Evolutionary conservation across 2,113 vertebrate species (phyloP).

Genomic region (Amphiprion ocellaris): DNA sequence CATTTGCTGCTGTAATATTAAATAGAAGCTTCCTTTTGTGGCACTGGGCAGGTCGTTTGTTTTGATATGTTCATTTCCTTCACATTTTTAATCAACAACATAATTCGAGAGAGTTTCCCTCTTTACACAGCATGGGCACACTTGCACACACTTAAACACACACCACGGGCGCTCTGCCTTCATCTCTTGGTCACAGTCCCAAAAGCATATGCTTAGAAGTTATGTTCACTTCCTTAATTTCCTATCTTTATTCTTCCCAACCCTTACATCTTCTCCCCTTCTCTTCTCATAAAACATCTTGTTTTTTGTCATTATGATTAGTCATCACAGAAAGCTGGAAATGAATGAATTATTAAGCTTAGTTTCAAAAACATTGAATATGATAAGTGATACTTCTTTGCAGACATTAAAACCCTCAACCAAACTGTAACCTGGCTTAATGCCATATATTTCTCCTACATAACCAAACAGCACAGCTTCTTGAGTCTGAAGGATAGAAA

Average conservation of each 20-base stretch:
- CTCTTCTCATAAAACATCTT: neutral
- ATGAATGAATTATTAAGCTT: neutral
- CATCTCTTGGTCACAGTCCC: constrained; percentile 13
- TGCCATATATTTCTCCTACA: neutral
- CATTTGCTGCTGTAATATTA: constrained; percentile 32
- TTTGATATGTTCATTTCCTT: constrained; percentile 55
- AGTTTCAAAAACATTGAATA: neutral
- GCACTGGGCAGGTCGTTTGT: constrained; percentile 42
- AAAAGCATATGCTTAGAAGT: constrained; percentile 37
- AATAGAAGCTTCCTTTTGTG: constrained; percentile 47
- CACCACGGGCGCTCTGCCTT: constrained; percentile 20
- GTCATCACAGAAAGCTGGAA: neutral
- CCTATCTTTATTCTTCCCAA: neutral
- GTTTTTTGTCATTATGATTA: neutral
- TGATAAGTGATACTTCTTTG: neutral
- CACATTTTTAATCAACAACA: constrained; percentile 51
- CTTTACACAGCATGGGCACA: neutral
- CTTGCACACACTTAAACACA: neutral
- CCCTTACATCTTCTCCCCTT: constrained; percentile 14
- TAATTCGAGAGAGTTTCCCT: constrained; percentile 26
- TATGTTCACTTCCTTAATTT: constrained; percentile 35
- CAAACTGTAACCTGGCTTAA: constrained; percentile 13
- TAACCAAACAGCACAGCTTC: neutral
- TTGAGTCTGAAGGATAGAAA: constrained; percentile 5
- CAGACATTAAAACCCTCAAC: neutral